Evolutionary conservation across 2,113 vertebrate genomes (phyloP), one percentile per base, ranked within the genome.

Genomic region (Collichthys lucidus): DNA sequence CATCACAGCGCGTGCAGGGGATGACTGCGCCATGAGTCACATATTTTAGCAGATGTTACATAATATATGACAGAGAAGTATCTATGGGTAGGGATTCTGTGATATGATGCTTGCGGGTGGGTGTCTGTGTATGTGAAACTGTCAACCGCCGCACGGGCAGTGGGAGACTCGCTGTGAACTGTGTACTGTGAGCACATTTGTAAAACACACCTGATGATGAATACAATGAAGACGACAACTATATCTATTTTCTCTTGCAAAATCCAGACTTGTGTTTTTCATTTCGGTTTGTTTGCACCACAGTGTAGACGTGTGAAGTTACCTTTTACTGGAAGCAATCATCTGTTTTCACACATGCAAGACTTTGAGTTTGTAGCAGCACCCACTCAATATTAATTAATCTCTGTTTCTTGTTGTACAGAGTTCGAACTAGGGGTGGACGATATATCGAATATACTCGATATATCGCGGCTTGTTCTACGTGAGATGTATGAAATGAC

Each of bases 201-300:
- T 93, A 90, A 29, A 93, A 92, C 88, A 91, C 83, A 92, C 87
- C 83, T 89, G 24, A 91, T 89, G 84, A 87, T 74, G 67, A 90
- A 77, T 84, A 84, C 67, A 77, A 85, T 68, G 70, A 86, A 80
- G 73, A 80, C 59, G 64, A 79, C 77, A 84, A 82, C 67, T 73
- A 82, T 78, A 88, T 86, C 64, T 91, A 89, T 92, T 90, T 93
- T 92, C 78, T 92, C 88, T 92, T 91, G 83, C 69, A 92, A 93
- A 93, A 60, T 56, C 44, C 80, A 78, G 60, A 65, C 59, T 56
- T 86, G 77, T 86, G 73, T 85, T 62, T 79, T 77, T 59, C 15
- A 72, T 80, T 52, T 65, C 14, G 67, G 55, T 74, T 52, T 75
- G 19, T 83, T 71, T 75, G 46, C 42, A 6, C 16, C 52, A 2